Percentiles rank a stretch among this genome's conserved stretches.
These are phyloP conservation scores for Ips typographus DNA, from an alignment of 1,140 invertebrate genomes.

Conservation along the genomic window DNA sequence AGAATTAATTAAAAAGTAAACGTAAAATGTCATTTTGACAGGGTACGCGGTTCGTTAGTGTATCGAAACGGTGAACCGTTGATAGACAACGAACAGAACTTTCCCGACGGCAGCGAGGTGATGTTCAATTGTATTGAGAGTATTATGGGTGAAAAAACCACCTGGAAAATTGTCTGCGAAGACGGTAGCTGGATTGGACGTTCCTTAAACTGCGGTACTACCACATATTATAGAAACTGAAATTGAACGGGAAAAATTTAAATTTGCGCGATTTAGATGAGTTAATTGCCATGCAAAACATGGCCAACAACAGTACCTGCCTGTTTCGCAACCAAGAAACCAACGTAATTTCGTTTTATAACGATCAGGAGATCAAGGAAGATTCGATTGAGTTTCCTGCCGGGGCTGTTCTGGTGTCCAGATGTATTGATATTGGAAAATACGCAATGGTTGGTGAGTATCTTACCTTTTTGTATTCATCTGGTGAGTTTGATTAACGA, in stretches of 20 bases:
- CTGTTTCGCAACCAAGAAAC: constrained; percentile 73
- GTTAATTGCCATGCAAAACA: constrained; percentile 29
- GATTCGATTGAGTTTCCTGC: constrained; percentile 75
- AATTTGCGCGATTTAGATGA: constrained; percentile 53
- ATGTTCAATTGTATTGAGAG: constrained; percentile 78
- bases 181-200: constrained; percentile 80
- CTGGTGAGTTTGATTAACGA: not conserved
- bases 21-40: too few species aligned
- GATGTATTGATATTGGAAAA: constrained; percentile 78
- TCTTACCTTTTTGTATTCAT: not conserved
- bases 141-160: constrained; percentile 75
- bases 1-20: too few species aligned
- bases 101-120: constrained; percentile 77
- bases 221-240: not conserved
- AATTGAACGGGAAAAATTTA: not conserved
- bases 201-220: constrained; percentile 73
- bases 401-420: constrained; percentile 67
- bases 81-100: constrained; percentile 57
- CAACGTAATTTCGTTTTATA: constrained; percentile 77
- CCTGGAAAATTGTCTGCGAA: constrained; percentile 81
- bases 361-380: constrained; percentile 73
- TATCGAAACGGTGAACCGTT: constrained; percentile 61
- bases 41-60: constrained; percentile 67
- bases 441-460: constrained; percentile 57
- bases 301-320: constrained; percentile 69